A percentile compares a stretch with the other conserved stretches of the same genome.
Evolutionary conservation across 2,113 vertebrate genomes (phyloP).

Genomic region (Tringa solitaria): DNA sequence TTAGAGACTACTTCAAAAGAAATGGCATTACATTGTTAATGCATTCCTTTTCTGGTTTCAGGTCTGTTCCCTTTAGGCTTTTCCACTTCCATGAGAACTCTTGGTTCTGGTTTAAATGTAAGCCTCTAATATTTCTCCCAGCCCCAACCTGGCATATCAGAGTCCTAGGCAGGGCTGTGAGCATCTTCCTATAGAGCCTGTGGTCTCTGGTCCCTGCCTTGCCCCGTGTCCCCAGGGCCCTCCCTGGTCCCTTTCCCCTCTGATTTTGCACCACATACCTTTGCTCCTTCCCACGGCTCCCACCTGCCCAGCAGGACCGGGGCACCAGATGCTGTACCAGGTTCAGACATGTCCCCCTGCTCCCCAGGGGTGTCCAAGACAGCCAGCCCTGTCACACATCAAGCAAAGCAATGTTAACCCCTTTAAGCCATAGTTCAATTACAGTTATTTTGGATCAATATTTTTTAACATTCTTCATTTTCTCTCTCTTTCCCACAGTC

Average conservation of each 20-base stretch:
- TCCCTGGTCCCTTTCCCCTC: background rate
- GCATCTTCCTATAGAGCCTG: background rate
- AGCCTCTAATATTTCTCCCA: background rate
- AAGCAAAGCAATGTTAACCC: background rate
- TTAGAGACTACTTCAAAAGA: slow-evolving; percentile 20
- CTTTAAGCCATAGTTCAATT: background rate
- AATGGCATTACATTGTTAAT: slow-evolving; percentile 14
- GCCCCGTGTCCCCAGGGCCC: background rate
- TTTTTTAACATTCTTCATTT: background rate
- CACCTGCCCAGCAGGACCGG: background rate
- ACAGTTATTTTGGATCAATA: background rate
- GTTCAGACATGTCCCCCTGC: background rate
- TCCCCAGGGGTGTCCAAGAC: background rate
- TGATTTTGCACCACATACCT: background rate
- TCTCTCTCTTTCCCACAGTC: background rate
- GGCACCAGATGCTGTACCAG: background rate
- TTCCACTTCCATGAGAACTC: background rate
- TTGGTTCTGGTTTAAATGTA: background rate
- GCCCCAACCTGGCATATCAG: background rate
- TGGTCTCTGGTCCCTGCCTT: background rate
- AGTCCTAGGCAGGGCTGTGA: background rate
- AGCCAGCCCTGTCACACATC: background rate
- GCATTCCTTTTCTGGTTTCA: background rate
- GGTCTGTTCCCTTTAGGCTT: background rate
- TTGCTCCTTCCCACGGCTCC: background rate